Conservation (phyloP, 2,113 vertebrate species). For the mouse (Mus musculus) region GRCm39 chr8:50868501-50869000, state of each 20-base stretch:
- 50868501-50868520: not conserved
- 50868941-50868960: not conserved
- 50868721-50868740: not conserved
- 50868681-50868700: not conserved
- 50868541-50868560: slow-evolving; percentile 6
- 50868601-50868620: slow-evolving; percentile 1
- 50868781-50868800: not conserved
- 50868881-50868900: not conserved
- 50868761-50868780: not conserved
- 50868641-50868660: not conserved
- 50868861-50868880: fast-evolving
- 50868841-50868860: not conserved
- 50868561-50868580: not conserved
- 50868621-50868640: not conserved
- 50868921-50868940: not conserved
- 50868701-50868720: slow-evolving; percentile 28
- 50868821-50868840: not conserved
- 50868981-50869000: fast-evolving
- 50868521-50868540: not conserved
- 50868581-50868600: slow-evolving; percentile 34
- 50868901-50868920: not conserved
- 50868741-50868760: not conserved
- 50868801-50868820: not conserved
- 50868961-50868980: not conserved
- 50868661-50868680: not conserved